A percentile compares a stretch with the other conserved stretches of the same genome.
Conservation (phyloP, 2,888 invertebrate genomes). For the Dendrolimus pini region DNA sequence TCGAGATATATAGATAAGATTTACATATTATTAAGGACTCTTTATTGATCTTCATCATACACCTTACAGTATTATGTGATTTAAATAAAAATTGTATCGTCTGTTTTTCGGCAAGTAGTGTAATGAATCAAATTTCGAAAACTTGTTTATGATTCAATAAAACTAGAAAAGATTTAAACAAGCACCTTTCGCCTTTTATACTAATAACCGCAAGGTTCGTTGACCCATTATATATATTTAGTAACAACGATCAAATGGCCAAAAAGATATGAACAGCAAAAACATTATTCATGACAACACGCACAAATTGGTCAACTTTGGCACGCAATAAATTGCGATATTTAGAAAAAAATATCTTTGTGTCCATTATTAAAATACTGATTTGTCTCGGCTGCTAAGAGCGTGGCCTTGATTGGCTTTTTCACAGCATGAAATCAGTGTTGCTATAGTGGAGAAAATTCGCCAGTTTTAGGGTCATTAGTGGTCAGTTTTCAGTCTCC, state of each 20-base stretch:
- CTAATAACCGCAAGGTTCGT: background rate
- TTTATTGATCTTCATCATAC: no score
- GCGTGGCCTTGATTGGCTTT: constrained; percentile 54
- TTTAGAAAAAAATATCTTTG: constrained; percentile 15
- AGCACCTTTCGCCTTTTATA: background rate
- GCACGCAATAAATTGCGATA: constrained; percentile 52
- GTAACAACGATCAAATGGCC: background rate
- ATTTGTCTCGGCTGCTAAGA: constrained; percentile 63
- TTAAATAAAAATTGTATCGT: no score
- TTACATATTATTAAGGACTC: no score
- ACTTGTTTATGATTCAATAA: no score
- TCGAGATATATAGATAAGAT: no score
- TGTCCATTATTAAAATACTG: constrained; percentile 45
- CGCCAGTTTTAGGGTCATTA: no score
- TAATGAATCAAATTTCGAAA: no score
- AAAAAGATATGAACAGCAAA: background rate
- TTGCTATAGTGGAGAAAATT: background rate
- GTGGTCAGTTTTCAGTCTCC: no score
- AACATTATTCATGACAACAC: constrained; percentile 27
- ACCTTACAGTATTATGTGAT: no score
- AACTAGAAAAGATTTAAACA: background rate
- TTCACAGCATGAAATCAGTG: constrained; percentile 23
- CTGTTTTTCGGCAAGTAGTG: no score
- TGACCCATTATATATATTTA: background rate
- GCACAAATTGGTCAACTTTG: constrained; percentile 44